Base-by-base conservation (phyloP, 2,888 invertebrate species). In the Lasioglossum lativentre region DNA sequence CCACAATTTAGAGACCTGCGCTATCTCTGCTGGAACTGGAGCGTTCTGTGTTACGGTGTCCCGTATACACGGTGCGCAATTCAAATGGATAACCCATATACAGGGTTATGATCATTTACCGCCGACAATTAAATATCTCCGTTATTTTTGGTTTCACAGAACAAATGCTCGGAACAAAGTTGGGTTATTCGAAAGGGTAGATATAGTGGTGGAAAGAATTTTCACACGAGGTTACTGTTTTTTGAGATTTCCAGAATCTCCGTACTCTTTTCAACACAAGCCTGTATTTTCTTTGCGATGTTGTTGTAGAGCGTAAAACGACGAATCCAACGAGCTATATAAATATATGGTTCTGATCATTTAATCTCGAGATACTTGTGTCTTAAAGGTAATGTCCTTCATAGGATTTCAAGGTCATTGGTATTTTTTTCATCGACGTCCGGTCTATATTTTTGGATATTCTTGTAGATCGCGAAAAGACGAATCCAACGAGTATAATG, bases 1-100 rank as follows among this genome's bases (percentile, higher is more conserved):
- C 59, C 83, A 83, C 87, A 89, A 89, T 89, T 89, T 87, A 82
- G 77, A 78, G 74, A 77, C 30, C 75, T 68, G 70, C 52, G 78
- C 89, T 87, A 85, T 87, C 82, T 86, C 63, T 59, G 72, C 72
- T 52, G n/a, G 23, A 23, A 10, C 52, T n/a, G 52, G 23, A 10
- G 73, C 79, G 66, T 75, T 47, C 70, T 52, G 78, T 75, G 78
- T 76, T 59, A 14, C 27, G 27, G 23, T 27, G 59, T 27, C 59
- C 16, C 59, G 0, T 59, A 27, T 59, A 59, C 27, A 27, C 14
- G 27, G 59, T 27, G 59, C 6, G 5, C 27, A 5, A 59, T 27
- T 14, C 14, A 1, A 59, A 30, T 27, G 5, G 27, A 14, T 0
- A 14, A 27, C 1, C 10, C 52, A n/a, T 10, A 12, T 42, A 38